A percentile compares a stretch with the other conserved stretches of the same genome.
These are phyloP conservation scores for Myoxocephalus aenaeus DNA, from an alignment of 2,797 vertebrate genomes.

Conservation along the genomic window DNA sequence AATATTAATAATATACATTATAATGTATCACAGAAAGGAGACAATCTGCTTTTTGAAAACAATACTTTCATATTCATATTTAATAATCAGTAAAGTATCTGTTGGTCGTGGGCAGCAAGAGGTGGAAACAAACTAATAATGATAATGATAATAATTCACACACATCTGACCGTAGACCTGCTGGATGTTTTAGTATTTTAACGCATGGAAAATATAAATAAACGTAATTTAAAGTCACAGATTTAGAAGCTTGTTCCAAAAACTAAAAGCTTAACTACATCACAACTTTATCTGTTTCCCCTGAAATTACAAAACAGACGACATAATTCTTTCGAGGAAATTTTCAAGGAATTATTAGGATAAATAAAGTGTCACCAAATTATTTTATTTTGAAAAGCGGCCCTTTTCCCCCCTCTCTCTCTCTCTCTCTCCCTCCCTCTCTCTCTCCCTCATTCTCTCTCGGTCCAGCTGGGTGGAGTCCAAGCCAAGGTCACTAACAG, in stretches of 20 bases:
- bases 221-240: neutral
- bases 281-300: neutral
- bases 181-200: neutral
- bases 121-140: too few relatives aligned
- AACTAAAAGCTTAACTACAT: neutral
- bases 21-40: neutral
- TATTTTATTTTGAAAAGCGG: constrained; percentile 31
- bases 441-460: too few relatives aligned
- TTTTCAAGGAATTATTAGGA: too few relatives aligned
- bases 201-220: neutral
- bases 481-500: constrained; percentile 80
- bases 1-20: too few relatives aligned
- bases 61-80: too few relatives aligned
- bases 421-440: neutral
- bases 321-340: neutral
- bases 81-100: too few relatives aligned
- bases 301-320: neutral
- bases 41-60: neutral
- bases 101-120: too few relatives aligned
- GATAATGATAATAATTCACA: neutral
- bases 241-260: neutral
- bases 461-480: constrained; percentile 69
- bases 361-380: neutral
- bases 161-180: neutral
- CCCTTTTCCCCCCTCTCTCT: neutral